These are phyloP conservation scores for Pseudochaenichthys georgianus DNA, from an alignment of 2,797 vertebrate species.

Conservation along the genomic window DNA sequence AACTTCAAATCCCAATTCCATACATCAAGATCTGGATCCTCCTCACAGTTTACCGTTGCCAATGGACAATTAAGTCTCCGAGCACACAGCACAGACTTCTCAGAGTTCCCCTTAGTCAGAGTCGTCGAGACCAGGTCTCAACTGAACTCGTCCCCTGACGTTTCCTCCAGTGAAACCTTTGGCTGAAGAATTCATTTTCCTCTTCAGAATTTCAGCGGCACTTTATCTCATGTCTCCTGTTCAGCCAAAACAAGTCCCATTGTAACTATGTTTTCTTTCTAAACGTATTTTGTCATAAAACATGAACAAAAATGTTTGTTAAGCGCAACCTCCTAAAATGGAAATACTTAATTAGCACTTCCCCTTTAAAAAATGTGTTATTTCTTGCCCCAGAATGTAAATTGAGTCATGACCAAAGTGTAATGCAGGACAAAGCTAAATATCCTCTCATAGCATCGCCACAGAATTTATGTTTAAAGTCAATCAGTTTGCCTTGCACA, in stretches of 20 bases:
- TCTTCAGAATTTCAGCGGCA: slow-evolving; percentile 86
- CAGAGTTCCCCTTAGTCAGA: slow-evolving; percentile 96
- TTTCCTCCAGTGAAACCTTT: slow-evolving; percentile 96
- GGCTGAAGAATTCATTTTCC: slow-evolving; percentile 85
- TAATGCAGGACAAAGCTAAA: slow-evolving; percentile 46
- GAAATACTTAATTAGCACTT: slow-evolving; percentile 44
- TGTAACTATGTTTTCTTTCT: slow-evolving; percentile 73
- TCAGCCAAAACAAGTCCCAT: slow-evolving; percentile 86
- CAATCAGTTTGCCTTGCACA: slow-evolving; percentile 69
- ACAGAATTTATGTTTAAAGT: slow-evolving; percentile 55
- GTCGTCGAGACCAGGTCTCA: slow-evolving; percentile 96
- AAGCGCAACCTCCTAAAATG: slow-evolving; percentile 31
- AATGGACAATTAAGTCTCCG: slow-evolving; percentile 96
- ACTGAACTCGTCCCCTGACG: slow-evolving; percentile 96
- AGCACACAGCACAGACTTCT: slow-evolving; percentile 94
- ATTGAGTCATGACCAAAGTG: slow-evolving; percentile 70
- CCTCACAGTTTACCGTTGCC: slow-evolving; percentile 95
- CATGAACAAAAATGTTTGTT: not conserved
- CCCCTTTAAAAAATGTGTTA: slow-evolving; percentile 38
- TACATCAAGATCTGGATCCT: slow-evolving; percentile 90
- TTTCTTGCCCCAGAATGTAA: slow-evolving; percentile 62
- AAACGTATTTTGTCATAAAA: slow-evolving; percentile 48
- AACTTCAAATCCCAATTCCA: slow-evolving; percentile 97
- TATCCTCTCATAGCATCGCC: slow-evolving; percentile 39
- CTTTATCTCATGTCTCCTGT: slow-evolving; percentile 92